Evolutionary conservation across 1,140 invertebrate species (phyloP).

Genomic region (Bathynomus jamesi): DNA sequence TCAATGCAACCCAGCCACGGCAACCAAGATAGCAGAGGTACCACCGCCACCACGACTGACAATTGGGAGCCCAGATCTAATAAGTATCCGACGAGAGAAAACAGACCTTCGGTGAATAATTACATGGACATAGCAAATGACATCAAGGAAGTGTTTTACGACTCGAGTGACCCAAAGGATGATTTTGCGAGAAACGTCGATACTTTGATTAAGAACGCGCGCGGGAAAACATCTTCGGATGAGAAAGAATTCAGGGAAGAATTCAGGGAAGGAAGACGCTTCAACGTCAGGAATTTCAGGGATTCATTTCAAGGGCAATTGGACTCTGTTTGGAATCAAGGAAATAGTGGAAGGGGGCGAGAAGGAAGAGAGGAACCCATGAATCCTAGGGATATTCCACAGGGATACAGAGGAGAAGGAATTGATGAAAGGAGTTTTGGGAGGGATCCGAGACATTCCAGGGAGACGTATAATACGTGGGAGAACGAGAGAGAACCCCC

Average conservation of each 20-base stretch:
- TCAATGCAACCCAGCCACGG: not conserved
- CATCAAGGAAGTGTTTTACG: not conserved
- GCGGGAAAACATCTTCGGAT: not conserved
- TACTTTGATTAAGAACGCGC: not conserved
- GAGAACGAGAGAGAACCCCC: constrained; percentile 8
- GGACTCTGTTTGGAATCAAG: not conserved
- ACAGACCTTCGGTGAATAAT: not conserved
- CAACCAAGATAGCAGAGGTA: not conserved
- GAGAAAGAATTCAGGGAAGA: not conserved
- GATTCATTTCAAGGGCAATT: not conserved
- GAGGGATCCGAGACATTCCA: constrained; percentile 1
- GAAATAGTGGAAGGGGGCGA: not conserved
- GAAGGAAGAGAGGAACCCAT: not conserved
- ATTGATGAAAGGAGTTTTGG: constrained; percentile 11
- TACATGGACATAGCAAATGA: not conserved
- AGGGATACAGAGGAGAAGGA: constrained; percentile 3
- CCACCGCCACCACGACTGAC: no score
- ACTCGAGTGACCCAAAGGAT: not conserved
- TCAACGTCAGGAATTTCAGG: not conserved
- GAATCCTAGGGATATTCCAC: constrained; percentile 9
- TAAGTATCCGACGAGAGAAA: not conserved
- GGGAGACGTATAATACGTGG: constrained; percentile 9
- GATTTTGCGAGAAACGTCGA: not conserved
- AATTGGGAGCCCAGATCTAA: not conserved
- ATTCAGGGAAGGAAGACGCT: not conserved